Base-by-base conservation (phyloP, 53 echinoderm and acorn worm species). In the Paracentrotus lividus region DNA sequence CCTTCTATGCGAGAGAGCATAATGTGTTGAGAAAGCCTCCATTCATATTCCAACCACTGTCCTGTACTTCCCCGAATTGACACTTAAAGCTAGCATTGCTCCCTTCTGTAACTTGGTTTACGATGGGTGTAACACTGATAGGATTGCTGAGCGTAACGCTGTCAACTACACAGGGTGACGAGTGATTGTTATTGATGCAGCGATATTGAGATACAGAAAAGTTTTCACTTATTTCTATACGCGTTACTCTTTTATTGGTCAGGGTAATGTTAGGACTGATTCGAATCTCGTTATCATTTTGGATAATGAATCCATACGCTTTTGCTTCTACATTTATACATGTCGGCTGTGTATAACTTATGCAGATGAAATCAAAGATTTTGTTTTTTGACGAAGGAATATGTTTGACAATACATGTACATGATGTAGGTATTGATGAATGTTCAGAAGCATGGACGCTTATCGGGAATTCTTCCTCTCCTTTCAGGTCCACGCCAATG, bases 21-120 rank as follows among this genome's bases (percentile, higher is more conserved):
- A 36, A 72, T 72, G 72, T 72, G 72, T 6, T 21, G 72, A 38
- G 72, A 40, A 72, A 72, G 5, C 5, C 18, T 72, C 72, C 72
- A 72, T 5, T 38, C 36, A 72, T 72, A 72, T 40, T 40, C 36
- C 5, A 9, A 36, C 18, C 8, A 2, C 3, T 72, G 36, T 38
- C 72, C 15, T 38, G 3, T 20, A 16, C 72, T 8, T 38, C 38
- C 40, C 38, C 20, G 38, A 72, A 3, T 18, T 0, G 34, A 18
- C 72, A 72, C 3, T 38, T 18, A 72, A 72, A 72, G 0, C 5
- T 38, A 72, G 72, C 72, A 72, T 72, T 38, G 8, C 38, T 16
- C 36, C 69, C 72, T 38, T 72, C 72, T 72, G 16, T 72, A 72
- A 72, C 72, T 36, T 10, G 38, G 20, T 72, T 72, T 72, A 36